phyloP scores from a whole-genome alignment of 2,888 invertebrate species.

The Ganaspis brasiliensis region DNA sequence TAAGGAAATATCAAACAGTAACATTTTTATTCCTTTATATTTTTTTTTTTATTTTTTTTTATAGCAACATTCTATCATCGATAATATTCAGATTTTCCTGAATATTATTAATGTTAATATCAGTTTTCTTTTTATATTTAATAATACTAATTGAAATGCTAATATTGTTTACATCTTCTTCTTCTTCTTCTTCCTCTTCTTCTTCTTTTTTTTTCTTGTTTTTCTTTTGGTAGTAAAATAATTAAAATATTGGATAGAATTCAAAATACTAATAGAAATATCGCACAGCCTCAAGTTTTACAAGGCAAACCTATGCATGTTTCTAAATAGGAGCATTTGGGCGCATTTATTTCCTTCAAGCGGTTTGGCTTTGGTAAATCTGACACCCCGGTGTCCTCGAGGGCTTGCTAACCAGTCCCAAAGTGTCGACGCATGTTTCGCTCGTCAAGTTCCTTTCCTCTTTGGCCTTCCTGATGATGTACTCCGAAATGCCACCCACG shows the following conservation, averaged over 20 bases:
- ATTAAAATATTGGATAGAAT: slow-evolving; percentile 36
- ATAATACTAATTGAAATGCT: slow-evolving; percentile 38
- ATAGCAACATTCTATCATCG: neutral
- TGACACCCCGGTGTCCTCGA: slow-evolving; percentile 70
- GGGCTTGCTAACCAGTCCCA: slow-evolving; percentile 56
- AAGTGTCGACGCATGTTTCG: slow-evolving; percentile 50
- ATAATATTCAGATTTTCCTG: neutral
- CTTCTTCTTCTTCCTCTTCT: neutral
- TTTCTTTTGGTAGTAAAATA: slow-evolving; percentile 34
- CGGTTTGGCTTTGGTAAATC: slow-evolving; percentile 75
- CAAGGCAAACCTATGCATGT: slow-evolving; percentile 35
- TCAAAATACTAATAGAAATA: slow-evolving; percentile 32
- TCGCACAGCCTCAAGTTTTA: slow-evolving; percentile 40
- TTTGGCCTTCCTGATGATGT: slow-evolving; percentile 52
- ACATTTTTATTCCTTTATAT: slow-evolving; percentile 29
- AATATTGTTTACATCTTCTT: too few species aligned
- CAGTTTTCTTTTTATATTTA: slow-evolving; percentile 1
- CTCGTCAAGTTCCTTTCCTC: slow-evolving; percentile 48
- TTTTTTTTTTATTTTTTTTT: neutral
- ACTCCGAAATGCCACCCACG: slow-evolving; percentile 42
- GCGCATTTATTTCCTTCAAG: slow-evolving; percentile 52
- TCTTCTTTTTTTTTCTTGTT: neutral
- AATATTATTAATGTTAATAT: neutral
- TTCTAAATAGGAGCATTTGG: slow-evolving; percentile 24
- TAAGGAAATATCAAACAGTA: slow-evolving; percentile 35